phyloP scores from a whole-genome alignment of 2,113 vertebrate species.

The Sander lucioperca region DNA sequence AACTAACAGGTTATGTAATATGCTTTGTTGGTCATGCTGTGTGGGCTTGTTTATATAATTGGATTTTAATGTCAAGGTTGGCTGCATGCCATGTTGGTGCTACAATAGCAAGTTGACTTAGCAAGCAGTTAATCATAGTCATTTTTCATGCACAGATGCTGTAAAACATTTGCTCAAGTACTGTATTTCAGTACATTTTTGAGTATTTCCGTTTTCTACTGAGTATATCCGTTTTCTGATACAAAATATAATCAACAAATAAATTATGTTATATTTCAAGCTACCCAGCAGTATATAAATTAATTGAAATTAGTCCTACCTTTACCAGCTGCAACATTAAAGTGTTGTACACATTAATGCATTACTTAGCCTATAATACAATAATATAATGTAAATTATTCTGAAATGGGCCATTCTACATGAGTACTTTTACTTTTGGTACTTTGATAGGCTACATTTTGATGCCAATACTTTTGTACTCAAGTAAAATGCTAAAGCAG shows the following conservation, averaged over 20 bases:
- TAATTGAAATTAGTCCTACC: too few species aligned
- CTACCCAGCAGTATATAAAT: too few species aligned
- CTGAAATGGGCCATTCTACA: too few species aligned
- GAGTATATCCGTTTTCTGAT: neutral
- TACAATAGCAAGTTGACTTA: slow-evolving; percentile 28
- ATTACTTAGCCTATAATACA: too few species aligned
- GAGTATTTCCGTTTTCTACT: neutral
- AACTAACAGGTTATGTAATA: slow-evolving; percentile 26
- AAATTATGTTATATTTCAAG: neutral
- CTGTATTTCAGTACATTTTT: neutral
- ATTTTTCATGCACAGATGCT: neutral
- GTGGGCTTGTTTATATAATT: slow-evolving; percentile 52
- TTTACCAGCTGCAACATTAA: too few species aligned
- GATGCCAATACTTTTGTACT: neutral
- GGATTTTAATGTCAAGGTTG: slow-evolving; percentile 61
- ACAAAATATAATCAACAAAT: neutral
- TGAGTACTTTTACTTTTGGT: too few species aligned
- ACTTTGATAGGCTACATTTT: neutral
- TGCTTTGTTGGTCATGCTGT: slow-evolving; percentile 25
- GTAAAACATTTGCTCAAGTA: neutral
- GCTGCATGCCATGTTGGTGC: neutral
- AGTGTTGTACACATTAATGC: too few species aligned
- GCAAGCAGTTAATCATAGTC: neutral
- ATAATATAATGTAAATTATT: too few species aligned
- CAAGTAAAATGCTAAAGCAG: too few species aligned